phyloP scores from a whole-genome alignment of 1,140 invertebrate genomes.

The Drosophila auraria region DNA sequence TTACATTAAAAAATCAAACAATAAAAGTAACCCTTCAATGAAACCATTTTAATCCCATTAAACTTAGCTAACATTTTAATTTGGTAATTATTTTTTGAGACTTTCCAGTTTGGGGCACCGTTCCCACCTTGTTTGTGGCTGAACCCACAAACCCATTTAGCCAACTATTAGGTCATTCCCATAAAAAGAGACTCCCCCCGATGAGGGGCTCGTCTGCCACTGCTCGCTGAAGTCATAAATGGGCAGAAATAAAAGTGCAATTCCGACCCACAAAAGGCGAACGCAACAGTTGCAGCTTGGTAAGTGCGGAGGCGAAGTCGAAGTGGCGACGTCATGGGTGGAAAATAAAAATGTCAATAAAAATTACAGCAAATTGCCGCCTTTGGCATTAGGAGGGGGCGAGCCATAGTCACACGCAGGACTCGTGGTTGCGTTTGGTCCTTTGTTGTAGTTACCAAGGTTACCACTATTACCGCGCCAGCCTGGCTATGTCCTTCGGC shows the following conservation, averaged over 20 bases:
- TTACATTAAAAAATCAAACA: not conserved
- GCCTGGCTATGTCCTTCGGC: constrained; percentile 12
- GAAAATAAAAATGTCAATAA: constrained; percentile 72
- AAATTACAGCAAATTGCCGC: constrained; percentile 58
- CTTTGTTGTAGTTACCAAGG: constrained; percentile 66
- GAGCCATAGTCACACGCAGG: constrained; percentile 52
- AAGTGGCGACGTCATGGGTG: constrained; percentile 56
- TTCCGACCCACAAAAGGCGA: constrained; percentile 21
- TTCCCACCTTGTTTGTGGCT: constrained; percentile 13
- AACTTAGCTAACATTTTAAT: constrained; percentile 1
- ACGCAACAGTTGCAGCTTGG: constrained; percentile 49
- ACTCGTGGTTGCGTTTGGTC: constrained; percentile 28
- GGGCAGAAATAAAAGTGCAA: constrained; percentile 28
- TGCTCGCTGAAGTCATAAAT: constrained; percentile 32
- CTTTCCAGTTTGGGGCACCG: constrained; percentile 3
- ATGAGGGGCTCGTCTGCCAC: constrained; percentile 34
- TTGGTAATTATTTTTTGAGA: constrained; percentile 8
- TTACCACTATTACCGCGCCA: constrained; percentile 37
- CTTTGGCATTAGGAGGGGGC: constrained; percentile 26
- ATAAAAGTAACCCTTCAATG: not conserved
- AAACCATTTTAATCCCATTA: not conserved
- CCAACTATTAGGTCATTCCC: constrained; percentile 49
- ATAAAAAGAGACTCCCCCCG: constrained; percentile 34
- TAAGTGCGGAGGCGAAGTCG: constrained; percentile 7
- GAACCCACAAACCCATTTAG: constrained; percentile 53